Evolutionary conservation across 37 sponge, comb jelly and placozoan species (phyloP), one percentile per base, ranked within the genome.

Genomic region (Aplysina aerophoba): DNA sequence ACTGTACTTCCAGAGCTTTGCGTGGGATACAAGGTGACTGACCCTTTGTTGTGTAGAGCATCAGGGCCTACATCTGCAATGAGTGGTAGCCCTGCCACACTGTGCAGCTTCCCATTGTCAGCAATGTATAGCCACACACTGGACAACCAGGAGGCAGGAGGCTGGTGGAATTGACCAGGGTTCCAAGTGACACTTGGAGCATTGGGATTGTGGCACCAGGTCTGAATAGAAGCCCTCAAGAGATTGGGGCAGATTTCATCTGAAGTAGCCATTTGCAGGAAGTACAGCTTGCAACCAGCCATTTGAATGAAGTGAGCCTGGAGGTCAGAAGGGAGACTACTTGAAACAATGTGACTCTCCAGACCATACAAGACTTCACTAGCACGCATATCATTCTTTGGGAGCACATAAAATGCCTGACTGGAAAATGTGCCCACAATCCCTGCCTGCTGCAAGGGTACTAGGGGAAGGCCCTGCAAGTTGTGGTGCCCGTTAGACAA

Each of bases 41-140:
- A 24, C 16, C 50, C 78, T 21, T 24, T n/a, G 53, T 36, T 36
- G 53, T 24, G 21, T 19, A 75, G 15, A 36, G 16, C 20, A 22
- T 75, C 78, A 40, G 78, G 78, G 0, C 53, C 78, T 8, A 41
- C 11, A 13, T 21, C 55, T 53, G 84, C 83, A 8, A 88, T 37
- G 38, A 88, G 41, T 27, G 88, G 83, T 8, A 88, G 54, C 37
- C 66, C 62, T 6, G 30, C 55, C 11, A 88, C 36, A 20, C 61
- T 11, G 15, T 41, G 8, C 19, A 87, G 28, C 16, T 53, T 24
- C 12, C 24, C 8, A 50, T 72, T 28, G 15, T 72, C 25, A 62
- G 22, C 15, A 21, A 91, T 68, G 81, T 85, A 88, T 17, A 16
- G 40, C 92, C 92, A 91, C 15, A 91, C 56, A 73, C 60, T 21